These are phyloP conservation scores for Aphaenogaster floridana DNA, from an alignment of 1,140 invertebrate genomes.

Conservation along the genomic window DNA sequence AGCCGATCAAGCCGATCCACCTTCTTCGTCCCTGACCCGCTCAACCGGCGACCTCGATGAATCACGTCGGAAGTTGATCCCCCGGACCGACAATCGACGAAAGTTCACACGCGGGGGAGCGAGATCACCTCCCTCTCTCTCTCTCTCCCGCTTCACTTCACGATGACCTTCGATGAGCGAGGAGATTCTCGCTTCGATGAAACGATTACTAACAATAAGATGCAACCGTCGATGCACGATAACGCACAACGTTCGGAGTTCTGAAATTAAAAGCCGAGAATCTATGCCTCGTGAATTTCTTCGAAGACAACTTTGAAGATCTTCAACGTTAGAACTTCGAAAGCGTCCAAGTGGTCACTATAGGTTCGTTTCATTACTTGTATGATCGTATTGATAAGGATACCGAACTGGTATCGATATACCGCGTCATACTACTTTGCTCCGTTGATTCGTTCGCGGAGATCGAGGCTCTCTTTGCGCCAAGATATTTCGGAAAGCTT, in stretches of 20 bases:
- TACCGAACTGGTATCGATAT: neutral
- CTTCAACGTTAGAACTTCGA: neutral
- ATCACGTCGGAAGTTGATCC: conserved; percentile 72
- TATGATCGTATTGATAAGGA: neutral
- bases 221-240: neutral
- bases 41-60: conserved; percentile 74
- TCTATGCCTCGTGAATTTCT: neutral
- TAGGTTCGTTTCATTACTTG: neutral
- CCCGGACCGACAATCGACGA: conserved; percentile 66
- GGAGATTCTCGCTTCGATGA: neutral
- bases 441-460: neutral
- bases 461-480: neutral
- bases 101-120: conserved; percentile 61
- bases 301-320: neutral
- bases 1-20: conserved; percentile 21
- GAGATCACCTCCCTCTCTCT: neutral
- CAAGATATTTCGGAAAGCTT: neutral
- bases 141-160: neutral
- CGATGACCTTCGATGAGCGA: conserved; percentile 4
- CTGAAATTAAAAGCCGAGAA: neutral
- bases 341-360: neutral
- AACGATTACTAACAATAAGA: neutral
- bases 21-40: conserved; percentile 73
- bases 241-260: neutral
- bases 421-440: neutral